Percentiles rank a stretch among this genome's conserved stretches.
Evolutionary conservation across 2,888 invertebrate species (phyloP).

Genomic region (Eristalinus aeneus): DNA sequence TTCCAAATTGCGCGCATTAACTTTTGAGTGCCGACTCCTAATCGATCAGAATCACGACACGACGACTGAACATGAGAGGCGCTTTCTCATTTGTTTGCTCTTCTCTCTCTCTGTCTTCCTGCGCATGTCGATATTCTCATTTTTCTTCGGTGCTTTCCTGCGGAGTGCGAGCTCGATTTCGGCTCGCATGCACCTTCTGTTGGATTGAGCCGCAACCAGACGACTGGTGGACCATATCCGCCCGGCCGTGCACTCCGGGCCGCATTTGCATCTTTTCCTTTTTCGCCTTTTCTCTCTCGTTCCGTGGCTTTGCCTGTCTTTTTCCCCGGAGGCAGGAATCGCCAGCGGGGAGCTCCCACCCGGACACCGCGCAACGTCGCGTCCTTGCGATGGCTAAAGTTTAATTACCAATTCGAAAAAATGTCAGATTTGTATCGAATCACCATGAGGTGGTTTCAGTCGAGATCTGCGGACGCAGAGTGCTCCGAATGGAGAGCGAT

Average conservation of each 20-base stretch:
- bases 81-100: slow-evolving; percentile 53
- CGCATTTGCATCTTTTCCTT: slow-evolving; percentile 57
- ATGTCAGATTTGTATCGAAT: slow-evolving; percentile 72
- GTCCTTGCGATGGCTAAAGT: slow-evolving; percentile 61
- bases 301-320: background rate
- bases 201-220: slow-evolving; percentile 20
- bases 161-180: slow-evolving; percentile 30
- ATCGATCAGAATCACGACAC: slow-evolving; percentile 71
- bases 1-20: slow-evolving; percentile 71
- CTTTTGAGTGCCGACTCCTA: slow-evolving; percentile 71
- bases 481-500: slow-evolving; percentile 37
- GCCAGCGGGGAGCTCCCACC: background rate
- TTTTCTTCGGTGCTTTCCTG: slow-evolving; percentile 38
- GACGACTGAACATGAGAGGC: slow-evolving; percentile 65
- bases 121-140: background rate
- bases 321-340: background rate
- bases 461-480: slow-evolving; percentile 52
- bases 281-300: background rate
- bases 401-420: slow-evolving; percentile 72
- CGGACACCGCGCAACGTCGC: background rate
- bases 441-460: slow-evolving; percentile 70
- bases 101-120: background rate
- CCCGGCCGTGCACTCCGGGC: slow-evolving; percentile 45
- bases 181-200: slow-evolving; percentile 36
- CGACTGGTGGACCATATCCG: slow-evolving; percentile 55